Base-by-base conservation (phyloP, 2,113 vertebrate genomes). In the Tapirus terrestris region DNA sequence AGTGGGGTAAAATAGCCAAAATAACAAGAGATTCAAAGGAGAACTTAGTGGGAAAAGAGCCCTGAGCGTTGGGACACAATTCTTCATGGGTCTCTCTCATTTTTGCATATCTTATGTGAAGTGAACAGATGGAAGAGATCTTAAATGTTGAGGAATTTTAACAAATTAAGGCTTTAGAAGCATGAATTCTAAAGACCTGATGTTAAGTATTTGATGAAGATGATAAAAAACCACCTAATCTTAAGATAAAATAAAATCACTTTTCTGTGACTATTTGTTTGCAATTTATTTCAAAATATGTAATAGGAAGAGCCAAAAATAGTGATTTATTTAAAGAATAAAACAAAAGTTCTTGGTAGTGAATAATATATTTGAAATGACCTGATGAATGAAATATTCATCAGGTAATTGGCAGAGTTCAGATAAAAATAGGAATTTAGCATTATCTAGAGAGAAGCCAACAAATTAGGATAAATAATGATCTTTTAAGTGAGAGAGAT, bases 361-460 rank as follows among this genome's bases (percentile, higher is more conserved):
- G 14, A 93, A 76, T 82, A 90, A 68, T 33, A 21, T 58, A 76
- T 91, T 36, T 79, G 23, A 96, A 89, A 36, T 31, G 33, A 75
- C 14, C 39, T 39, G 39, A 39, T 39, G 39, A 83, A 27, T 68
- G 73, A 76, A 27, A 91, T 39, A 60, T 53, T 80, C 72, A 73
- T 51, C 39, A 96, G 43, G 53, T 92, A 84, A 75, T 72, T 84
- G 56, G 12, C 14, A 95, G 33, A 79, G 5, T 87, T 72, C 61
- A 97, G 48, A 81, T 68, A 87, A 95, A 95, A 96, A 92, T 67
- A 95, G 39, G 27, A 93, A 60, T 43, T 56, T 91, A 67, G 45
- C n/a, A 73, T 63, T 77, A 84, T n/a, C 75, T 76, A 61, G 67
- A 43, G 25, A 83, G 56, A 79, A 72, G 63, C 16, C 53, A 88